Percentiles rank a stretch among this genome's conserved stretches.
phyloP scores from a whole-genome alignment of 2,888 invertebrate species.

The Koerneria pararmatus region DNA sequence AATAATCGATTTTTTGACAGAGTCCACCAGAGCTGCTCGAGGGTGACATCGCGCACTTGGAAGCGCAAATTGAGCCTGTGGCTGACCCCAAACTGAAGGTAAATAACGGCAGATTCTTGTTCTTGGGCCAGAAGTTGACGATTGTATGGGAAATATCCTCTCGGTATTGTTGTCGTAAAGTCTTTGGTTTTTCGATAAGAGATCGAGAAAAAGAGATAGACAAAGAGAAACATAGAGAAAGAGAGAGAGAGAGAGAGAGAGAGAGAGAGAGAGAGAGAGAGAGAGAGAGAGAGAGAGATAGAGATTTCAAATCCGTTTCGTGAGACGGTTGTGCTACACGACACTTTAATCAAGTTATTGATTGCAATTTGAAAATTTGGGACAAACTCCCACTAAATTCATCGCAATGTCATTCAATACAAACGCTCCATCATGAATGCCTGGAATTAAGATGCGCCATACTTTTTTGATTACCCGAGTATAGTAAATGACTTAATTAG shows the following conservation, averaged over 20 bases:
- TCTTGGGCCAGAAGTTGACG: neutral
- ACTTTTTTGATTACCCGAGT: no score
- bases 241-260: neutral
- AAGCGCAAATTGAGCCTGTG: conserved; percentile 85
- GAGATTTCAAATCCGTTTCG: no score
- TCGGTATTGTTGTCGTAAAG: no score
- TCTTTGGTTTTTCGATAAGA: neutral
- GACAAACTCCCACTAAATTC: no score
- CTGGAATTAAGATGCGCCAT: no score
- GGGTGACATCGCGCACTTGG: conserved; percentile 92
- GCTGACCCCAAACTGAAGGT: conserved; percentile 72
- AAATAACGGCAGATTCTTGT: neutral
- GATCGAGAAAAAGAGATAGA: neutral
- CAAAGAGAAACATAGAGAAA: neutral
- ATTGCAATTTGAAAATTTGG: no score
- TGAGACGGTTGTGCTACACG: no score
- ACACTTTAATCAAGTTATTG: no score
- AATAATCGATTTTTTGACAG: conserved; percentile 64
- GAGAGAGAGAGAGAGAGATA: no score
- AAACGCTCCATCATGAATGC: no score
- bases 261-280: neutral
- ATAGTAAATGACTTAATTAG: no score
- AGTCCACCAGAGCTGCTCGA: conserved; percentile 78
- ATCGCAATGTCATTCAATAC: no score
- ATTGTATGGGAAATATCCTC: neutral